A percentile compares a stretch with the other conserved stretches of the same genome.
Conservation (phyloP, 2,797 vertebrate genomes). For the Rhynchotus rufescens region DNA sequence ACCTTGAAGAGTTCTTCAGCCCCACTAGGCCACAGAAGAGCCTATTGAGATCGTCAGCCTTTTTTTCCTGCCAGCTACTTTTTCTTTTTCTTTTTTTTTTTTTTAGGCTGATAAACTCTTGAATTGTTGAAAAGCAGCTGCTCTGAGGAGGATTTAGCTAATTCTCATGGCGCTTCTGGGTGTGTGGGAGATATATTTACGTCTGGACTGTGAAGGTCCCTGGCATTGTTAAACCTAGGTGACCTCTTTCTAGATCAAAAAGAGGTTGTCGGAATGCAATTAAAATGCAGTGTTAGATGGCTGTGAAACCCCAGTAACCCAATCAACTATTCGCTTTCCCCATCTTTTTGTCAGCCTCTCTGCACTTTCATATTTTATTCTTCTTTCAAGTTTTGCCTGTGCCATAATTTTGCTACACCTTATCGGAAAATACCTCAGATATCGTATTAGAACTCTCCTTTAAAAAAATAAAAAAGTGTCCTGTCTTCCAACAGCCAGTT, state of each 20-base stretch:
- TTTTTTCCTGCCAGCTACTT: constrained; percentile 68
- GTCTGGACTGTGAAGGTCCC: constrained; percentile 52
- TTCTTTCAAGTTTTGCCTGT: neutral
- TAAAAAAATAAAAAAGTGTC: neutral
- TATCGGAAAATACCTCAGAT: neutral
- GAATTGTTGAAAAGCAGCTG: constrained; percentile 79
- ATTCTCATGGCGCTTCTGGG: constrained; percentile 64
- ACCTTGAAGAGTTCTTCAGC: constrained; percentile 77
- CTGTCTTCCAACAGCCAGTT: constrained; percentile 9
- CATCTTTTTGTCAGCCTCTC: neutral
- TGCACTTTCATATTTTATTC: constrained; percentile 36
- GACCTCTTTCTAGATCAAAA: constrained; percentile 72
- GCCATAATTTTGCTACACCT: constrained; percentile 44
- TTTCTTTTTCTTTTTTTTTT: constrained; percentile 67
- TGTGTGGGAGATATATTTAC: constrained; percentile 55
- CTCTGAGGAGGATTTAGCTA: constrained; percentile 72
- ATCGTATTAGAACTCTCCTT: neutral
- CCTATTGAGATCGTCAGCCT: constrained; percentile 69
- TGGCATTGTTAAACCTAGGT: constrained; percentile 56
- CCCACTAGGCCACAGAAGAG: constrained; percentile 63
- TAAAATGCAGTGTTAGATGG: constrained; percentile 62
- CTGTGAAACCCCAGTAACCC: constrained; percentile 39
- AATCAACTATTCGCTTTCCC: constrained; percentile 37
- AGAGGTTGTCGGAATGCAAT: constrained; percentile 69
- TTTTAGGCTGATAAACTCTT: constrained; percentile 77